phyloP scores from a whole-genome alignment of 2,113 vertebrate species.

The Heterotilapia buettikoferi region DNA sequence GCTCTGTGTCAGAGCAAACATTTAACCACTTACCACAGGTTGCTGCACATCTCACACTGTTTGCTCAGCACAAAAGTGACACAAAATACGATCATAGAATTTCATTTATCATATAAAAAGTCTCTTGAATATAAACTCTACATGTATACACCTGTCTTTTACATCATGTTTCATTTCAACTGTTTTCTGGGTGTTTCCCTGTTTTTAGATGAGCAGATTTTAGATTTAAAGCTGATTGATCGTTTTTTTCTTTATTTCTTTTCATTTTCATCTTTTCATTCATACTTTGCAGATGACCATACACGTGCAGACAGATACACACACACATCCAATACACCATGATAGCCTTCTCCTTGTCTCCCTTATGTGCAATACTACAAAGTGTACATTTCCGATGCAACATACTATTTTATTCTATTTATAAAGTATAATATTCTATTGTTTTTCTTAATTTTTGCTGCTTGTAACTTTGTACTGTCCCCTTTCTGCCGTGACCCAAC shows the following conservation, averaged over 20 bases:
- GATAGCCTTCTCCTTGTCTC: neutral
- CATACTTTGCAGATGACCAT: no score
- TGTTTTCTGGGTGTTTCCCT: neutral
- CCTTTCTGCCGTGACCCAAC: neutral
- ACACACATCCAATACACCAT: neutral
- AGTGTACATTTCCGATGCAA: fast-evolving
- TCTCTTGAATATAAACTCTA: neutral
- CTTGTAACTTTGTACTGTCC: neutral
- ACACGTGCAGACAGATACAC: no score
- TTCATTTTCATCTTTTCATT: no score
- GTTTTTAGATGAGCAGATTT: no score
- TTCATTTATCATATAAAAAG: neutral
- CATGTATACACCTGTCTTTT: neutral
- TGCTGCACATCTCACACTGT: neutral
- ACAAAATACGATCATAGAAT: neutral
- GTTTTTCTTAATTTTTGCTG: neutral
- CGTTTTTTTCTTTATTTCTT: neutral
- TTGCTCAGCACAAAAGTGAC: neutral
- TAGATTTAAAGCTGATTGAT: neutral
- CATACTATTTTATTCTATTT: neutral
- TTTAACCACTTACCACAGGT: neutral
- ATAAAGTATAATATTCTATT: neutral
- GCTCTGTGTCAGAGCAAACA: neutral
- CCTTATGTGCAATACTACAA: neutral
- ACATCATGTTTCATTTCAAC: neutral